phyloP scores from a whole-genome alignment of 1,140 invertebrate genomes.

The Macrobrachium nipponense region DNA sequence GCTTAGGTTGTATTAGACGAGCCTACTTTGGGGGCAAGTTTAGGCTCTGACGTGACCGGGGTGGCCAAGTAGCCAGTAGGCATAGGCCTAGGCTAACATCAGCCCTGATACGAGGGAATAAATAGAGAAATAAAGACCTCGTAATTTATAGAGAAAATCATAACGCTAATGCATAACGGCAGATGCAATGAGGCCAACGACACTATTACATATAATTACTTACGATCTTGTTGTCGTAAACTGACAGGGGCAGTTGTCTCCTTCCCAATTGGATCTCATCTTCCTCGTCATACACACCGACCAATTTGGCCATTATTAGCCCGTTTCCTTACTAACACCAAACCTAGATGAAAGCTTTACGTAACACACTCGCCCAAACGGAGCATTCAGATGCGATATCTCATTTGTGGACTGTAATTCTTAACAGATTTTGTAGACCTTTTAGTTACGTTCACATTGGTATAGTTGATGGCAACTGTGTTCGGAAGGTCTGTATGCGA shows the following conservation, averaged over 20 bases:
- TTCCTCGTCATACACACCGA: slow-evolving; percentile 48
- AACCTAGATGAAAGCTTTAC: not conserved
- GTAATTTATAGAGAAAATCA: too few relatives aligned
- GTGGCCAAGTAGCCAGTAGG: too few relatives aligned
- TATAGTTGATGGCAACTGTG: slow-evolving; percentile 44
- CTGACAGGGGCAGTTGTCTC: slow-evolving; percentile 40
- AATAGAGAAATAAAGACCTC: too few relatives aligned
- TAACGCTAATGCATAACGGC: not conserved
- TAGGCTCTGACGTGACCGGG: too few relatives aligned
- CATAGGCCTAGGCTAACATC: too few relatives aligned
- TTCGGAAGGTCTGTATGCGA: slow-evolving; percentile 3
- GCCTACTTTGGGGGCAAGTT: too few relatives aligned
- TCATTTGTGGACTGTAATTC: slow-evolving; percentile 6
- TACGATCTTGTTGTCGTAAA: slow-evolving; percentile 44
- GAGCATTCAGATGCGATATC: not conserved
- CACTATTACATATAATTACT: slow-evolving; percentile 30
- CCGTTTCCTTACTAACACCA: not conserved
- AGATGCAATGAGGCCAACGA: not conserved
- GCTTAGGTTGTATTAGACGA: too few relatives aligned
- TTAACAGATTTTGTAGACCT: slow-evolving; percentile 11
- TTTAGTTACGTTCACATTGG: slow-evolving; percentile 34
- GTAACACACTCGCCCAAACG: not conserved
- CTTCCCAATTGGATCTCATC: slow-evolving; percentile 23
- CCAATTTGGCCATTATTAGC: slow-evolving; percentile 45
- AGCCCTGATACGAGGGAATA: too few relatives aligned